These are phyloP conservation scores for Macaca mulatta DNA, from an alignment of 2,113 vertebrate genomes.

Conservation along the genomic window DNA sequence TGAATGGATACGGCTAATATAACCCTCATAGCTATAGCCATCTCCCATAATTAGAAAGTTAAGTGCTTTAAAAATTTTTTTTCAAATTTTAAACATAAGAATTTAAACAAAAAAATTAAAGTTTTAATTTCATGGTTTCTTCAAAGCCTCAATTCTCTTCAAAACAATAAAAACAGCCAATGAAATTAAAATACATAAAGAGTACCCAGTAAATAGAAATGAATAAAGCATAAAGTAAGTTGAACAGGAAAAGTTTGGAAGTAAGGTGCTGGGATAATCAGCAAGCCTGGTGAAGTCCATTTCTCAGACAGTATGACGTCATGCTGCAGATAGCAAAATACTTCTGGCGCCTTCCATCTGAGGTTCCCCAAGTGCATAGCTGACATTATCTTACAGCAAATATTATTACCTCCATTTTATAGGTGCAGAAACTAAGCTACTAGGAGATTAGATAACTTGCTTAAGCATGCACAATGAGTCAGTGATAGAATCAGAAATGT, in stretches of 20 bases:
- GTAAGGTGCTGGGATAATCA: not conserved
- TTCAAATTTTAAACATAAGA: slow-evolving; percentile 33
- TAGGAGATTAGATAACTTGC: slow-evolving; percentile 32
- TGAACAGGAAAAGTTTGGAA: not conserved
- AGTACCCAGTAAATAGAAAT: not conserved
- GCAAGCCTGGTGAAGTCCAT: not conserved
- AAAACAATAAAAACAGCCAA: not conserved
- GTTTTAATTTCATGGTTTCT: not conserved
- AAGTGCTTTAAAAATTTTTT: not conserved
- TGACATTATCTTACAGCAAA: slow-evolving; percentile 68
- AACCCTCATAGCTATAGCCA: not conserved
- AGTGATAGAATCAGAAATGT: slow-evolving; percentile 32
- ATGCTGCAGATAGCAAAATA: slow-evolving; percentile 56
- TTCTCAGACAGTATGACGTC: slow-evolving; percentile 60
- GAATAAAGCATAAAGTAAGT: not conserved
- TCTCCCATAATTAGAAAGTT: slow-evolving; percentile 21
- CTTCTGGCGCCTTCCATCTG: slow-evolving; percentile 43
- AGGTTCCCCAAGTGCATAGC: slow-evolving; percentile 13
- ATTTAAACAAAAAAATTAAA: slow-evolving; percentile 21
- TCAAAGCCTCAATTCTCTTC: not conserved
- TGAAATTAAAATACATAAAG: not conserved
- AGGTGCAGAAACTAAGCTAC: slow-evolving; percentile 55
- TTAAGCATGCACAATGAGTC: not conserved
- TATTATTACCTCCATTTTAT: slow-evolving; percentile 59
- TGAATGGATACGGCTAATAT: not conserved